Evolutionary conservation across 2,888 invertebrate genomes (phyloP).

Genomic region (Parelbella ahira): DNA sequence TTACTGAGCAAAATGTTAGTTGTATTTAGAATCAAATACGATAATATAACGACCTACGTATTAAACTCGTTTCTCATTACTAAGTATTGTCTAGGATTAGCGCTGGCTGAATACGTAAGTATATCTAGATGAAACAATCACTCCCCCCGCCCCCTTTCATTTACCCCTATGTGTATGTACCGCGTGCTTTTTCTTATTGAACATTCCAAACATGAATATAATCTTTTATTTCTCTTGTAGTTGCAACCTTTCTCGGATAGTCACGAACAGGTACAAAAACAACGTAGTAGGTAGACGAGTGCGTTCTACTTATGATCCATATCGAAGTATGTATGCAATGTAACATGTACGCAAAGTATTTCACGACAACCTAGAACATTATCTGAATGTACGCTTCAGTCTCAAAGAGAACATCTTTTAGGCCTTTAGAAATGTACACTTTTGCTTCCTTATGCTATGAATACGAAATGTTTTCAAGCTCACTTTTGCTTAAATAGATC

Average conservation of each 20-base stretch:
- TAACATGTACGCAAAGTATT: slow-evolving; percentile 44
- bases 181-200: slow-evolving; percentile 29
- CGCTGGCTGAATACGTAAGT: not conserved
- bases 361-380: slow-evolving; percentile 30
- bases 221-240: slow-evolving; percentile 70
- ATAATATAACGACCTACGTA: too few species aligned
- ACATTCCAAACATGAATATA: slow-evolving; percentile 46
- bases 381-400: slow-evolving; percentile 32
- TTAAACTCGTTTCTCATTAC: too few species aligned
- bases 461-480: too few species aligned
- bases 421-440: slow-evolving; percentile 27
- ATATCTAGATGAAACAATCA: too few species aligned
- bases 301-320: slow-evolving; percentile 42
- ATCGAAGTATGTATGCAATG: slow-evolving; percentile 43
- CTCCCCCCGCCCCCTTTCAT: not conserved
- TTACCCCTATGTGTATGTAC: slow-evolving; percentile 4
- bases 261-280: slow-evolving; percentile 74
- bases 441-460: slow-evolving; percentile 30
- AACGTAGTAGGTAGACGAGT: slow-evolving; percentile 58
- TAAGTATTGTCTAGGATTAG: not conserved
- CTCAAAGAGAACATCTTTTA: slow-evolving; percentile 25
- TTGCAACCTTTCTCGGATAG: slow-evolving; percentile 80
- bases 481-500: too few species aligned
- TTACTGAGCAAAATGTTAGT: too few species aligned
- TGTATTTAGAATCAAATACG: too few species aligned